These are phyloP conservation scores for Platypus cylindrus DNA, from an alignment of 2,888 invertebrate species.

Conservation along the genomic window DNA sequence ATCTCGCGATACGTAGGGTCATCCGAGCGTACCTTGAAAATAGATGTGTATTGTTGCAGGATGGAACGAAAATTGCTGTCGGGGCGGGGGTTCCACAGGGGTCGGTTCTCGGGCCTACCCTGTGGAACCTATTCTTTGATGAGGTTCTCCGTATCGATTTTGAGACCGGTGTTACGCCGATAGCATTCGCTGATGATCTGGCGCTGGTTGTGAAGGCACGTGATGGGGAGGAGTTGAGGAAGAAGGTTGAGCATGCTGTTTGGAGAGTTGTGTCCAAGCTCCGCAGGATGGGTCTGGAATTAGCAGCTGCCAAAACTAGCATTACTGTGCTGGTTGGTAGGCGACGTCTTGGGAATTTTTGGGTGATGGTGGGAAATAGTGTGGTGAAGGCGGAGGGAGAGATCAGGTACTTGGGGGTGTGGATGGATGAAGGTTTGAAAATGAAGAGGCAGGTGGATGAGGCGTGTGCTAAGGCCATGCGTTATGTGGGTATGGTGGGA, in stretches of 20 bases:
- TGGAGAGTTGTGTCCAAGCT: slow-evolving; percentile 7
- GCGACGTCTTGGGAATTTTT: too few species aligned
- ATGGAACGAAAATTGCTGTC: not conserved
- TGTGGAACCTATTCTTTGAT: too few species aligned
- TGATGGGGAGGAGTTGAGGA: slow-evolving; percentile 2
- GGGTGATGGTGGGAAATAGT: too few species aligned
- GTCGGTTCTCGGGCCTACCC: slow-evolving; percentile 3
- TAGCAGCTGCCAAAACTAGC: slow-evolving; percentile 8
- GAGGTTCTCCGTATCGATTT: slow-evolving; percentile 3
- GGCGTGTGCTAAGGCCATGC: slow-evolving; percentile 2
- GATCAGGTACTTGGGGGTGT: slow-evolving; percentile 8
- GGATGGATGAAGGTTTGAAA: slow-evolving; percentile 4
- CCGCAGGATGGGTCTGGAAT: slow-evolving; percentile 1
- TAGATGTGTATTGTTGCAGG: slow-evolving; percentile 8
- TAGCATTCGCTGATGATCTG: slow-evolving; percentile 13
- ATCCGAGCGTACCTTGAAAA: slow-evolving; percentile 9
- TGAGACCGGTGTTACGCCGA: not conserved
- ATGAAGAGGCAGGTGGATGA: slow-evolving; percentile 4
- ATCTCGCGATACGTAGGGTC: slow-evolving; percentile 6
- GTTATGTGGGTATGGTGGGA: not conserved
- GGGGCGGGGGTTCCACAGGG: slow-evolving; percentile 4
- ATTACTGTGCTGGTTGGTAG: slow-evolving; percentile 2
- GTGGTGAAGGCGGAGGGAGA: not conserved
- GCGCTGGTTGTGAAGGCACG: slow-evolving; percentile 6
- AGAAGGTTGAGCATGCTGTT: slow-evolving; percentile 4